Evolutionary conservation across 2,113 vertebrate species (phyloP), one percentile per base, ranked within the genome.

Genomic region (Callospermophilus lateralis): DNA sequence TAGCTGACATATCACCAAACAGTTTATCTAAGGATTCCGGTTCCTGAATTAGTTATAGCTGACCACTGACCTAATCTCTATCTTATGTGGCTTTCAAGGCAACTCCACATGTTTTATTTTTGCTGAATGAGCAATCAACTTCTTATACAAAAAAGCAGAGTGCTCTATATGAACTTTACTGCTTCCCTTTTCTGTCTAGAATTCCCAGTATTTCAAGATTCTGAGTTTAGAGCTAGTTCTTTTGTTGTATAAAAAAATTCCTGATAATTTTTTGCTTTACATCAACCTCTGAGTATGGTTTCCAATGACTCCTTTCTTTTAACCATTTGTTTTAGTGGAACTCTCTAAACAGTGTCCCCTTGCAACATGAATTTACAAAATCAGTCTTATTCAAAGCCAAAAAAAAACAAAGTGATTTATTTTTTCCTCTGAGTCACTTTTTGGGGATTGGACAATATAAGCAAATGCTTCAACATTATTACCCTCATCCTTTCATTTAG

Each of bases 161-260:
- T 97, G 67, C 81, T 81, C 9, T 93, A 37, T 67, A 95, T 84
- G n/a, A 96, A 96, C 53, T 88, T 96, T 42, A 2, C 1, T 89
- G 79, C 91, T 92, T 86, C 67, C 53, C 90, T 92, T 73, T 91
- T 95, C 89, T 3, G 61, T 65, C 63, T 58, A 84, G 65, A 83
- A 63, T 73, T 28, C 74, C 77, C 11, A 92, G 48, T 67, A 68
- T 81, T 77, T 95, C 72, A 83, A 83, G 70, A 87, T 81, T 65
- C 42, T 48, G n/a, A 34, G 16, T 55, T 73, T 68, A 96, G 17
- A 90, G 9, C 28, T 24, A 55, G 30, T 77, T 92, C 80, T 95
- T 26, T 45, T 55, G 67, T 53, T 80, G 96, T 85, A 42, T 26
- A 24, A n/a, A 8, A 28, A 88, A 68, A 20, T 11, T 93, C 15